Percentiles rank a stretch among this genome's conserved stretches.
phyloP scores from a whole-genome alignment of 1,140 invertebrate genomes.

The Brachionus rotundiformis region DNA sequence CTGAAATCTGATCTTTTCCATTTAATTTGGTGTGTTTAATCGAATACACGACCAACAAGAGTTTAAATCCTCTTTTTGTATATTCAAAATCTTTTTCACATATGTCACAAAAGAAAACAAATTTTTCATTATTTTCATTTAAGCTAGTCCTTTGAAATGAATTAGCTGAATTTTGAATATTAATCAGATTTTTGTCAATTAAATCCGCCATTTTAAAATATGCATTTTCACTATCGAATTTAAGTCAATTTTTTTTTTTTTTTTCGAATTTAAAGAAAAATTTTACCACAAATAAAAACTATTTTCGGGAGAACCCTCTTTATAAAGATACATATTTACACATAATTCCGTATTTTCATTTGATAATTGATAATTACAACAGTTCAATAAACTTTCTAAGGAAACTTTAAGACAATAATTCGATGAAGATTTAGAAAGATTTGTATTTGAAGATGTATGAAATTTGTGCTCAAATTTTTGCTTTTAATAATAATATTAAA shows the following conservation, averaged over 20 bases:
- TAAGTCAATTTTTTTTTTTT: too few species aligned
- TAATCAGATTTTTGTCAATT: neutral
- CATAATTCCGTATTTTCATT: conserved; percentile 20
- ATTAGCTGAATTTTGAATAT: neutral
- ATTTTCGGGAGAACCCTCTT: conserved; percentile 47
- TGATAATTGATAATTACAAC: neutral
- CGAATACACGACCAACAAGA: conserved; percentile 32
- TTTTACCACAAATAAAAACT: conserved; percentile 49
- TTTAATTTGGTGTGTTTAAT: neutral
- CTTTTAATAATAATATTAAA: neutral
- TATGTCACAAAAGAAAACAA: conserved; percentile 39
- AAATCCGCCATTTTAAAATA: conserved; percentile 18
- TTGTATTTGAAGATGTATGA: neutral
- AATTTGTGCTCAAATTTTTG: conserved; percentile 40
- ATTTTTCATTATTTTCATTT: neutral
- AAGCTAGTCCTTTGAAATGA: neutral
- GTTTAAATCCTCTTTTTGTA: conserved; percentile 37
- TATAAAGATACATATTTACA: conserved; percentile 38
- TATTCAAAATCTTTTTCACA: conserved; percentile 48
- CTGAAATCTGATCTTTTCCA: neutral
- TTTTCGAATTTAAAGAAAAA: too few species aligned
- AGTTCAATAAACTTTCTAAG: neutral
- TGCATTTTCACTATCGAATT: conserved; percentile 20
- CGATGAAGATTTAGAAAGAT: neutral
- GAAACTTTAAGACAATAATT: conserved; percentile 45